Percentiles rank a stretch among this genome's conserved stretches.
These are phyloP conservation scores for Incurvaria masculella DNA, from an alignment of 2,888 invertebrate genomes.

Conservation along the genomic window DNA sequence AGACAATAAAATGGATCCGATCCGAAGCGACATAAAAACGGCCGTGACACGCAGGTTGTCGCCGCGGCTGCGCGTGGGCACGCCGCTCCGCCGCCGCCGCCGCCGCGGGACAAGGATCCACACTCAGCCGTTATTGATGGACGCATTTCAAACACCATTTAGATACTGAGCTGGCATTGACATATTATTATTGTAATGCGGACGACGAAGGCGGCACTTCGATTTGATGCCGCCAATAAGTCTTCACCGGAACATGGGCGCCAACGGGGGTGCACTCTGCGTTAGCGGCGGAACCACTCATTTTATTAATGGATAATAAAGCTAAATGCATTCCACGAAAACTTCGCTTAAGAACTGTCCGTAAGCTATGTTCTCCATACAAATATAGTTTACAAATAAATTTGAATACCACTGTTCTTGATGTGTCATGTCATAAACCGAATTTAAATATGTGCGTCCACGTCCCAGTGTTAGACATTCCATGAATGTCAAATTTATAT, in stretches of 20 bases:
- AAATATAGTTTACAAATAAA: too few relatives aligned
- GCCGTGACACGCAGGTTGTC: constrained; percentile 3
- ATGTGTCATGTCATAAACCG: too few relatives aligned
- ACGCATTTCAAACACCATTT: constrained; percentile 53
- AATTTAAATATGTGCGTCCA: too few relatives aligned
- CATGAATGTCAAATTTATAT: too few relatives aligned
- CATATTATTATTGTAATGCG: constrained; percentile 43
- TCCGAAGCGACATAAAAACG: background rate
- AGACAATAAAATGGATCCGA: background rate
- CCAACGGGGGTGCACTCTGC: background rate
- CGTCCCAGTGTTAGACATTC: too few relatives aligned
- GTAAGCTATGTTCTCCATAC: too few relatives aligned
- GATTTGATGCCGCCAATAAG: background rate
- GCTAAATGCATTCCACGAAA: too few relatives aligned
- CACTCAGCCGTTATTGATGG: constrained; percentile 52
- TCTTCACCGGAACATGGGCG: background rate
- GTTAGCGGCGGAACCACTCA: background rate
- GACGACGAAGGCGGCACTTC: constrained; percentile 10
- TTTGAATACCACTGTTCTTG: too few relatives aligned
- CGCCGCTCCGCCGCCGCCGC: constrained; percentile 11
- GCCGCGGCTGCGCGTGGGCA: constrained; percentile 21
- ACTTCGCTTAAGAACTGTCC: too few relatives aligned
- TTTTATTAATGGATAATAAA: background rate
- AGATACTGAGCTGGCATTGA: constrained; percentile 49
- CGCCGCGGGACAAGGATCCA: constrained; percentile 44